Evolutionary conservation across 2,888 invertebrate species (phyloP).

Genomic region (Arrhopalites spinosus): DNA sequence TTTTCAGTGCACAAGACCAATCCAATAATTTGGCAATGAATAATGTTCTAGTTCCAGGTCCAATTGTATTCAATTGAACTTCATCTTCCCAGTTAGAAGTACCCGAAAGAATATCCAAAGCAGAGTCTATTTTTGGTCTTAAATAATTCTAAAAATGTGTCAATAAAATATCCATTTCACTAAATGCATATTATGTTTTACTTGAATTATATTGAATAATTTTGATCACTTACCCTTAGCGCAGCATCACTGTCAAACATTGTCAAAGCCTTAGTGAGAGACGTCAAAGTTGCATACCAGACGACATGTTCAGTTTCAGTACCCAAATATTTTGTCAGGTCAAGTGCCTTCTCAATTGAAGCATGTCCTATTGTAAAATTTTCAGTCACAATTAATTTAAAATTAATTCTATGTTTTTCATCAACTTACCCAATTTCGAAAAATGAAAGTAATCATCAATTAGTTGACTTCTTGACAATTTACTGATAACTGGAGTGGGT

Average conservation of each 20-base stretch:
- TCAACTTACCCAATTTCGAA: constrained; percentile 23
- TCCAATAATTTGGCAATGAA: too few species aligned
- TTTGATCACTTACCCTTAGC: neutral
- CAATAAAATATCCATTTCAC: too few species aligned
- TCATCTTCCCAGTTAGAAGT: too few species aligned
- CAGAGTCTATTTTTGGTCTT: too few species aligned
- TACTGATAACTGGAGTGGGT: constrained; percentile 34
- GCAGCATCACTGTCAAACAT: neutral
- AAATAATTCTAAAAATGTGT: too few species aligned
- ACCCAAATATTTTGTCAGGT: constrained; percentile 6
- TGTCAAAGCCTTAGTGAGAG: neutral
- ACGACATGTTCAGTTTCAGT: constrained; percentile 19
- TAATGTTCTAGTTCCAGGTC: too few species aligned
- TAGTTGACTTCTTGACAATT: constrained; percentile 47
- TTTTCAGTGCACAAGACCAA: too few species aligned
- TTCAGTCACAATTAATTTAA: neutral
- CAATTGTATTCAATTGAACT: too few species aligned
- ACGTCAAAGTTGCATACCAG: constrained; percentile 19
- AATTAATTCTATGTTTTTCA: neutral
- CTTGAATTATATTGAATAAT: too few species aligned
- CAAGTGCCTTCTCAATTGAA: constrained; percentile 4
- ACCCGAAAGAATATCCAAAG: too few species aligned
- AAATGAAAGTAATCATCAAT: constrained; percentile 53
- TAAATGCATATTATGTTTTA: too few species aligned
- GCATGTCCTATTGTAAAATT: constrained; percentile 3